Base-by-base conservation (phyloP, 2,888 invertebrate species). In the Apamea monoglypha region DNA sequence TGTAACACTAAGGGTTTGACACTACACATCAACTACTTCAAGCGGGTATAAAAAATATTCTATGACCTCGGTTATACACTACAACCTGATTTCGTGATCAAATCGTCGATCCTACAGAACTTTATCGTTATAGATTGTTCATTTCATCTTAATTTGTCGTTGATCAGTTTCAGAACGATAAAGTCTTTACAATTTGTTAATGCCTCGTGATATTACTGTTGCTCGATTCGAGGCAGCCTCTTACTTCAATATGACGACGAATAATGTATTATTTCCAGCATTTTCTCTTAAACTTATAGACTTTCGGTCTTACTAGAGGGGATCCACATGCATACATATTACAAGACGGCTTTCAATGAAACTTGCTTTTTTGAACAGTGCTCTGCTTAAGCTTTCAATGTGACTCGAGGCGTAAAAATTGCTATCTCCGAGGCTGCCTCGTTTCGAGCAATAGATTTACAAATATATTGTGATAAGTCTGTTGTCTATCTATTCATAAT, bases 11-110 rank as follows among this genome's bases (percentile, higher is more conserved):
- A 80, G 64, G 82, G 85, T 90, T 90, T 90, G 90, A 90, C 90
- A 90, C 91, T 86, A 90, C 90, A 78, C 81, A 76, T 78, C 82
- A 79, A 78, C 81, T 83, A 82, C 77, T 82, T 76, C 91, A 94
- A 94, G 94, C 94, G 91, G 94, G 95, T 95, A 95, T 93, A 95
- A 95, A 94, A 88, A 95, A 94, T 94, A 95, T 90, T 93, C 92
- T 95, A 93, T 93, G 56, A 86, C 86, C 88, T 79, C 47, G 81
- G 82, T 18, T 72, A 77, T 82, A 90, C 91, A 80, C 93, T 93
- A 93, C 93, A 90, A 92, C 91, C 91, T 89, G 90, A 77, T 74
- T 87, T 76, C 88, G 74, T 83, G 78, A 75, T 77, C 79, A 76
- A 82, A 75, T 81, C 70, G 70, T 75, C 21, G 70, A 71, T 81